phyloP scores from a whole-genome alignment of 1,140 invertebrate species.

The Drosophila arawakana region DNA sequence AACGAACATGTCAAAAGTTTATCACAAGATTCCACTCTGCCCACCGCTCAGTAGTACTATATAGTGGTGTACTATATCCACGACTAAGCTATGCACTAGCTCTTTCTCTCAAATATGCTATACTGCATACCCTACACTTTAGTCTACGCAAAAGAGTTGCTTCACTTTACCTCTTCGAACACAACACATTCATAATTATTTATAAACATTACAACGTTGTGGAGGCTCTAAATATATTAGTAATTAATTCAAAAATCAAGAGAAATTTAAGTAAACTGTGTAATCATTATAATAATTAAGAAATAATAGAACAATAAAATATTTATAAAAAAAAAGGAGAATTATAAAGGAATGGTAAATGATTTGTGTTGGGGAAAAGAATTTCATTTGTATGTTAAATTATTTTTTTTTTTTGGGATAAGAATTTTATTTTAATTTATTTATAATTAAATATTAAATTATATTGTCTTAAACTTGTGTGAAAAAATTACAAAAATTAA shows the following conservation, averaged over 20 bases:
- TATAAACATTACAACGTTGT: conserved; percentile 4
- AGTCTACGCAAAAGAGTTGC: background rate
- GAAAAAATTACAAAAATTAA: too few relatives aligned
- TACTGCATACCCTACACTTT: background rate
- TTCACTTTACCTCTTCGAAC: conserved; percentile 4
- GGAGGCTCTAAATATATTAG: conserved; percentile 14
- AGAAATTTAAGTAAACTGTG: conserved; percentile 3
- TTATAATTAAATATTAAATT: too few relatives aligned
- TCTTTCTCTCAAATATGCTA: background rate
- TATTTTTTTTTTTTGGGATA: too few relatives aligned
- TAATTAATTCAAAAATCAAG: conserved; percentile 1
- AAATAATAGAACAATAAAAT: conserved; percentile 22
- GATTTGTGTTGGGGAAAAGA: background rate
- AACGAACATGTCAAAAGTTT: conserved; percentile 15
- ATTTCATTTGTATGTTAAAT: too few relatives aligned
- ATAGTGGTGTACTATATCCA: background rate
- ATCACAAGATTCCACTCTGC: conserved; percentile 11
- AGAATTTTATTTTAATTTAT: too few relatives aligned
- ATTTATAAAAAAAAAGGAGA: background rate
- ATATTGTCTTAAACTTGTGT: too few relatives aligned
- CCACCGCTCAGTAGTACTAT: conserved; percentile 18
- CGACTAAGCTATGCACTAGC: conserved; percentile 7
- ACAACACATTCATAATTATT: background rate
- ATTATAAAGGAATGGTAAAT: background rate
- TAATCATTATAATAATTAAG: conserved; percentile 9